A percentile compares a stretch with the other conserved stretches of the same genome.
Conservation (phyloP, 2,888 invertebrate species). For the Ormyrus labotus region DNA sequence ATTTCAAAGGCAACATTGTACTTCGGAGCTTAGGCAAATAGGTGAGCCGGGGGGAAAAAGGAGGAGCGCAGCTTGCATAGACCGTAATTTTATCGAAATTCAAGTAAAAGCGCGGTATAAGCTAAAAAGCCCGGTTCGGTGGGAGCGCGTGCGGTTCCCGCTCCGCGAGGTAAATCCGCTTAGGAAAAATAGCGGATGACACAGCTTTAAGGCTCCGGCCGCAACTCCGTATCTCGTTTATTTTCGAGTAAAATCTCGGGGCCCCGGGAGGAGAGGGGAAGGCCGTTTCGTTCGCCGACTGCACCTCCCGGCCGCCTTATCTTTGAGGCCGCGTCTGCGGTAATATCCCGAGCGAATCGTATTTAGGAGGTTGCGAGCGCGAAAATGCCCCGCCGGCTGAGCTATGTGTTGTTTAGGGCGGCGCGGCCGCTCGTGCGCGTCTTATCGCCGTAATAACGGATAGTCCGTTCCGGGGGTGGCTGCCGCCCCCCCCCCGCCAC, state of each 20-base stretch:
- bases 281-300: conserved; percentile 8
- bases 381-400: not conserved
- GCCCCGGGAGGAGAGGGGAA: not conserved
- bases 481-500: conserved; percentile 1
- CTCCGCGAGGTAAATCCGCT: conserved; percentile 40
- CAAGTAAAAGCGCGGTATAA: conserved; percentile 30
- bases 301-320: not conserved
- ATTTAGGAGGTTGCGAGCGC: not conserved
- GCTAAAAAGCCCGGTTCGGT: conserved; percentile 31
- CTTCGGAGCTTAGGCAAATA: no score
- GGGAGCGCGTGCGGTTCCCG: not conserved
- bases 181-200: conserved; percentile 44
- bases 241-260: conserved; percentile 10
- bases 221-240: conserved; percentile 35
- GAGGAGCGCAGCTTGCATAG: conserved; percentile 28
- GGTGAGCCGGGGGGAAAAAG: not conserved
- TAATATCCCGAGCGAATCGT: not conserved
- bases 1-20: no score
- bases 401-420: conserved; percentile 48
- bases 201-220: conserved; percentile 35
- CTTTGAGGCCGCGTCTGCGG: not conserved
- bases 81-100: conserved; percentile 45
- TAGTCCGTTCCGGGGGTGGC: conserved; percentile 50
- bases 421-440: conserved; percentile 52
- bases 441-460: conserved; percentile 61